Base-by-base conservation (phyloP, 2,888 invertebrate genomes). In the Periphyllus acericola region DNA sequence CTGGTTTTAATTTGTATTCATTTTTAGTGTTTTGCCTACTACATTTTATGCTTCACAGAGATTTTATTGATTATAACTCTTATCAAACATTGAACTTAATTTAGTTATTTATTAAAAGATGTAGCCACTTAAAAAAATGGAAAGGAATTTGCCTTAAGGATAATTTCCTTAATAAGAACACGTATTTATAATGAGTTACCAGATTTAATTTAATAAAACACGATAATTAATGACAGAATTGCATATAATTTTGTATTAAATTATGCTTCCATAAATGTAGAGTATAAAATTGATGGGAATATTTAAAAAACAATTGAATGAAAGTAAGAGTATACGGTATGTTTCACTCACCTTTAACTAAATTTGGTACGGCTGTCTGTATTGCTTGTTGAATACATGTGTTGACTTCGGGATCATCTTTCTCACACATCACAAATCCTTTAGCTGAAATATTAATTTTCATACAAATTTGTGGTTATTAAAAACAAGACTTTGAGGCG, bases 371-470 rank as follows among this genome's bases (percentile, higher is more conserved):
- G 0, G 90, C 90, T 17, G 89, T 88, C 34, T 90, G 90, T 0
- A 90, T 89, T 0, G 90, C 90, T 14, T 89, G 86, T 78, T 89
- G 90, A 21, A 91, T 89, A 80, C 91, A 91, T 29, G 89, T 89
- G 89, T 90, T 90, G n/a, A 90, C 88, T 52, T 90, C 90, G 9
- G 90, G 90, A 84, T 91, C 91, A 34, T 89, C 88, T 52, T 90
- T 90, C 72, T 90, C 90, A 89, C 91, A 91, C 55, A 90, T 80
- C 52, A 90, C 89, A 89, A 91, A 91, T 71, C 90, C 90, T 83
- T 90, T 88, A n/a, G 91, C 91, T 91, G 90, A 21, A 90, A 90
- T 81, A 89, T 29, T n/a, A n/a, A n/a, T 74, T 19, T 29, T 36
- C 11, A 83, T 21, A 52, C 32, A 52, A 21, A 21, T 74, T 74